Evolutionary conservation across 1,140 invertebrate genomes (phyloP), one percentile per base, ranked within the genome.

Genomic region (Pseudomyrmex sp.): DNA sequence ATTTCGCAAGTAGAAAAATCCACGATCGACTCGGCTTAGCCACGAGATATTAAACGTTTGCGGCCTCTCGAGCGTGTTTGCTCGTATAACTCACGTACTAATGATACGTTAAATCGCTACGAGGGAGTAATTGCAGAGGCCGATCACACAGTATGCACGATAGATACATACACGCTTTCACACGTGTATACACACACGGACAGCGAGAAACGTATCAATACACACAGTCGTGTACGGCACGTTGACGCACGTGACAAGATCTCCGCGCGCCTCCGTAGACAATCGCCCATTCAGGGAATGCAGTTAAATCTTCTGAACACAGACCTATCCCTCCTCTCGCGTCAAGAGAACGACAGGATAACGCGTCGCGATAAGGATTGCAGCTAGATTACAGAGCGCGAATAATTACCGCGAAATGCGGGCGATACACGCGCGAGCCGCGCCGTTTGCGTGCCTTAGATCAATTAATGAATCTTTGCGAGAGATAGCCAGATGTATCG

Each of bases 71-170:
- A 85, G 52, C 83, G 59, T 82, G 88, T 89, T 89, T 89, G 88
- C 75, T 88, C 88, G 80, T 80, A 87, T 89, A 89, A 89, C 88
- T 83, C 75, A 77, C 74, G 46, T 61, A 73, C 84, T 89, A 89
- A 89, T 89, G 87, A 89, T 88, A 89, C 88, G 88, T 89, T 89
- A 84, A 89, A 89, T 86, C 75, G 84, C 69, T 66, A 84, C 84
- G 84, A 89, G 80, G 87, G 84, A 86, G 80, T 89, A 89, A 89
- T 89, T 88, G 72, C 84, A 83, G 80, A 62, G 76, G 87, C 61
- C 84, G 86, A 83, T 87, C 82, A 69, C 82, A 69, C 62, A 79
- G 58, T 73, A 83, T 59, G 69, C 72, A 44, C n/a, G 83, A 65
- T 82, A 73, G 62, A 85, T 66, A 44, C 62, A 8, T 15, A 62